A percentile compares a stretch with the other conserved stretches of the same genome.
Conservation (phyloP, 2,113 vertebrate genomes). For the Zapornia atra region DNA sequence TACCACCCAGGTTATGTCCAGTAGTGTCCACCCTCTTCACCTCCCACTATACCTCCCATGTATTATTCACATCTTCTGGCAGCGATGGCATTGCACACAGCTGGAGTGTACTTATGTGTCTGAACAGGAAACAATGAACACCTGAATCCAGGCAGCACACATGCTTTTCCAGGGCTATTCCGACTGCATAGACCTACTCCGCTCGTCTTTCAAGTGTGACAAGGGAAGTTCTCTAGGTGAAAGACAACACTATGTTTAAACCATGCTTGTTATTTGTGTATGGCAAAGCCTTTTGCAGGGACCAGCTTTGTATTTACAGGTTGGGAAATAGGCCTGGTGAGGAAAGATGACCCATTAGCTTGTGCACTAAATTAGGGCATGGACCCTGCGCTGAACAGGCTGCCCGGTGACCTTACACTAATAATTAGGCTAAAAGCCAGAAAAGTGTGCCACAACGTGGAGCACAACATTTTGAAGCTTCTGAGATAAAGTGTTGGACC, state of each 20-base stretch:
- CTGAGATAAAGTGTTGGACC: background rate
- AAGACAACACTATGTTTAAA: background rate
- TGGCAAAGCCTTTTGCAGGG: background rate
- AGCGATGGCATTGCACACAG: background rate
- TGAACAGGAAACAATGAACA: background rate
- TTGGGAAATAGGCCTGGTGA: background rate
- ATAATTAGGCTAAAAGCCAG: background rate
- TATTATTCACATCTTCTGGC: background rate
- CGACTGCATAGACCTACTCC: background rate
- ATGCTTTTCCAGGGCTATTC: background rate
- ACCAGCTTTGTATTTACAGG: background rate
- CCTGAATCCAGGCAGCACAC: background rate
- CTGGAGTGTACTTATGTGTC: background rate
- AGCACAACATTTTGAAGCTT: background rate
- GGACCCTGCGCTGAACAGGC: background rate
- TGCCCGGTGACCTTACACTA: background rate
- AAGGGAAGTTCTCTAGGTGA: background rate
- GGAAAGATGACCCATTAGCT: background rate
- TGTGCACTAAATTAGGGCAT: background rate
- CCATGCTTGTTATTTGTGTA: background rate
- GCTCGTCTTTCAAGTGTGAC: background rate
- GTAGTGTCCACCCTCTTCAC: background rate
- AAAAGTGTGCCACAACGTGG: background rate
- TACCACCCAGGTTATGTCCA: background rate
- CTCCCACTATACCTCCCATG: fast-evolving